Conservation (phyloP, 2,888 invertebrate genomes). For the Dimorphilus gyrociliatus region DNA sequence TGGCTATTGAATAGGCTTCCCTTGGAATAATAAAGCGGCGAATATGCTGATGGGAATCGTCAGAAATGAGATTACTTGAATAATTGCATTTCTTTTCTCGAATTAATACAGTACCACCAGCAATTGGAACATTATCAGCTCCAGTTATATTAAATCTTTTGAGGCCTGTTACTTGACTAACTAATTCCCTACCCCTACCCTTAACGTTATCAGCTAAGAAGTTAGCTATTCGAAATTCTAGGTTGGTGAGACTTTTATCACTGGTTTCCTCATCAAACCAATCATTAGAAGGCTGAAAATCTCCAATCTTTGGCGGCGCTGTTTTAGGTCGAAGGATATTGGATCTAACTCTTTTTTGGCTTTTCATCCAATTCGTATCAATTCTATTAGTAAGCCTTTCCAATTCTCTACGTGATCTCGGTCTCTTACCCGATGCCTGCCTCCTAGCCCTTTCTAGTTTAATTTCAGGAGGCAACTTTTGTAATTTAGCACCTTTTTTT, state of each 20-base stretch:
- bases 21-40: constrained; percentile 16
- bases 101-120: constrained; percentile 30
- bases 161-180: too few relatives aligned
- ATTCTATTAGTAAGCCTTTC: constrained; percentile 8
- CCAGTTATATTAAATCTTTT: too few relatives aligned
- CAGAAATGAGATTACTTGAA: constrained; percentile 9
- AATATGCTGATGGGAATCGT: constrained; percentile 19
- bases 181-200: too few relatives aligned
- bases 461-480: constrained; percentile 1
- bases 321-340: too few relatives aligned
- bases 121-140: constrained; percentile 21
- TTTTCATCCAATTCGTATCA: too few relatives aligned
- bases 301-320: too few relatives aligned
- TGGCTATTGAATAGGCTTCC: constrained; percentile 9
- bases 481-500: background rate
- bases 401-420: constrained; percentile 11
- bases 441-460: constrained; percentile 6
- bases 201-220: too few relatives aligned
- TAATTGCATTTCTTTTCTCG: constrained; percentile 17
- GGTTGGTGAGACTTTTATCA: too few relatives aligned
- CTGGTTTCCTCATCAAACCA: too few relatives aligned
- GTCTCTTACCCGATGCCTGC: constrained; percentile 5
- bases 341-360: too few relatives aligned
- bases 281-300: too few relatives aligned
- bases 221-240: too few relatives aligned